Evolutionary conservation across 2,113 vertebrate genomes (phyloP).

Genomic region (Gyps fulvus): DNA sequence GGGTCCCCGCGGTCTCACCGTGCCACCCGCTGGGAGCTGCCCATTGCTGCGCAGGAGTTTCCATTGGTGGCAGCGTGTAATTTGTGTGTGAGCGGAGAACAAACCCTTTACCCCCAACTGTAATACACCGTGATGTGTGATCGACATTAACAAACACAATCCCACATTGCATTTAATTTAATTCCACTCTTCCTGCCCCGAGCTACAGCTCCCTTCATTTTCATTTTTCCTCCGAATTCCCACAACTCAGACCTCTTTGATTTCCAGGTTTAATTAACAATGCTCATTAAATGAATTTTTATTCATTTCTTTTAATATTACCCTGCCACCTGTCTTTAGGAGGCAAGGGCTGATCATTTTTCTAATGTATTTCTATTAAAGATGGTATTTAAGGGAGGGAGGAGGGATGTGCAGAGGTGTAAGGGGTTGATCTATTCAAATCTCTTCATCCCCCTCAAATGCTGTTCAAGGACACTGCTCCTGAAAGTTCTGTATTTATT

Average conservation of each 20-base stretch:
- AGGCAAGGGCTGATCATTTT: slow-evolving; percentile 61
- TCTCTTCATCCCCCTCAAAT: background rate
- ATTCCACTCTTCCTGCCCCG: slow-evolving; percentile 66
- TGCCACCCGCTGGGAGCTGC: slow-evolving; percentile 45
- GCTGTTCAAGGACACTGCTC: background rate
- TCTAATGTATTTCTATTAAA: slow-evolving; percentile 68
- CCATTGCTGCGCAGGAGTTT: background rate
- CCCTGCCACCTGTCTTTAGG: slow-evolving; percentile 72
- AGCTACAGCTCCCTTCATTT: slow-evolving; percentile 73
- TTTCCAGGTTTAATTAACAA: slow-evolving; percentile 79
- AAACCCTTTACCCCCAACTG: background rate
- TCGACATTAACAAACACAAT: slow-evolving; percentile 55
- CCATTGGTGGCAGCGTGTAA: background rate
- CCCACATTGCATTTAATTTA: slow-evolving; percentile 67
- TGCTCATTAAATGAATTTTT: slow-evolving; percentile 76
- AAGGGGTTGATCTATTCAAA: background rate
- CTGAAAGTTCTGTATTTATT: slow-evolving; percentile 44
- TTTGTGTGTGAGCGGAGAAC: background rate
- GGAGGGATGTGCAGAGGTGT: background rate
- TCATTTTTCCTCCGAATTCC: slow-evolving; percentile 74
- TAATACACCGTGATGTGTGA: slow-evolving; percentile 12
- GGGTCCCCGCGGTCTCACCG: slow-evolving; percentile 65
- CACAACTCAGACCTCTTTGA: slow-evolving; percentile 74
- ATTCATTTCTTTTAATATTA: slow-evolving; percentile 75
- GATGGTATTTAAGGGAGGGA: slow-evolving; percentile 47